These are phyloP conservation scores for Epistrophe grossulariae DNA, from an alignment of 2,888 invertebrate species.

Conservation along the genomic window DNA sequence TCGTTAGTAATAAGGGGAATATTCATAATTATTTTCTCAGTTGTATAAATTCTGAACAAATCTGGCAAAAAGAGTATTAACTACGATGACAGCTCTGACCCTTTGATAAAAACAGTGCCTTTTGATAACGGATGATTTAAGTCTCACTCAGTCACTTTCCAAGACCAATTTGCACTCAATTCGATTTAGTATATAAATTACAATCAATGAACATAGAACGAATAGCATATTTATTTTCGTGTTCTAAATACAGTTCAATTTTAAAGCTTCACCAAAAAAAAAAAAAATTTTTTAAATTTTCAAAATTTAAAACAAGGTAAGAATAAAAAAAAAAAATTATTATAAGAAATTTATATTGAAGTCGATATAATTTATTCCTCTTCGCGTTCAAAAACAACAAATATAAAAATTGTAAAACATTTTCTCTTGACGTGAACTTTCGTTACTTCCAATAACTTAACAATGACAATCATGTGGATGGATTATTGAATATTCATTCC, in stretches of 20 bases:
- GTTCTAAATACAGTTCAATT: background rate
- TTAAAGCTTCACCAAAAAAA: background rate
- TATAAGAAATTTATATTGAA: background rate
- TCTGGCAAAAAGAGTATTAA: no score
- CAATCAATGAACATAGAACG: background rate
- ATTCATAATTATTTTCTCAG: no score
- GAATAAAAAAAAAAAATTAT: background rate
- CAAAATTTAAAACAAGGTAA: background rate
- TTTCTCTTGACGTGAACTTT: conserved; percentile 37
- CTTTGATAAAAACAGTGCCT: background rate
- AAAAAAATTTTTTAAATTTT: background rate
- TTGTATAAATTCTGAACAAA: no score
- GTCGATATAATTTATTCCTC: background rate
- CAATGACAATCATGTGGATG: conserved; percentile 16
- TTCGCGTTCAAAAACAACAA: background rate
- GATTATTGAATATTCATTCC: conserved; percentile 68
- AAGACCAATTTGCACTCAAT: background rate
- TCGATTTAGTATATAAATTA: conserved; percentile 1
- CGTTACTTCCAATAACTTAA: conserved; percentile 54
- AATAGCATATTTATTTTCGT: background rate
- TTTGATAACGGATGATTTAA: background rate
- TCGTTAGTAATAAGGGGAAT: no score
- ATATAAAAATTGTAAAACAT: background rate
- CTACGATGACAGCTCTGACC: background rate
- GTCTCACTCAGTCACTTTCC: background rate